Conservation (phyloP, 1,140 invertebrate species). For the Atta texana region DNA sequence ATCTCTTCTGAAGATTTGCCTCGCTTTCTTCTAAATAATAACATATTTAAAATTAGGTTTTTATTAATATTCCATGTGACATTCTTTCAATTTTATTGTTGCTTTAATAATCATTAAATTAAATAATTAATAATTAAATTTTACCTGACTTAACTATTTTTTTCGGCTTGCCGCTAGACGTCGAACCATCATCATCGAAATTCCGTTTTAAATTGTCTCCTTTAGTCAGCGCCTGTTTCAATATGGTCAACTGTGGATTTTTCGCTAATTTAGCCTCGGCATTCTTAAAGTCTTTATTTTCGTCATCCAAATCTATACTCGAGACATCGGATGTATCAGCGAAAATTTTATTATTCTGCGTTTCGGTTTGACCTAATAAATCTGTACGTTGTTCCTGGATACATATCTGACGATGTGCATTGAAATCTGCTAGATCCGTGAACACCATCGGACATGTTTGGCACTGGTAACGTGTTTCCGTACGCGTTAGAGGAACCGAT, state of each 20-base stretch:
- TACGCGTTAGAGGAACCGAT: constrained; percentile 65
- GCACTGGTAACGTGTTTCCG: constrained; percentile 82
- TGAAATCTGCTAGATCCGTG: constrained; percentile 82
- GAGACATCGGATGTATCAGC: constrained; percentile 81
- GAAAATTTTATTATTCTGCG: constrained; percentile 71
- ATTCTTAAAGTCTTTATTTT: constrained; percentile 81
- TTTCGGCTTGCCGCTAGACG: constrained; percentile 76
- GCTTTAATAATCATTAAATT: constrained; percentile 41
- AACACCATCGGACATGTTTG: constrained; percentile 83
- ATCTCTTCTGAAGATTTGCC: constrained; percentile 77
- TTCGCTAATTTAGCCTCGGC: constrained; percentile 85
- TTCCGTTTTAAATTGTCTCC: constrained; percentile 81
- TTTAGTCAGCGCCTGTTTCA: constrained; percentile 84
- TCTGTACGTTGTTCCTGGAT: constrained; percentile 71
- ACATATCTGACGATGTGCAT: constrained; percentile 83
- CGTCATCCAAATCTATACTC: constrained; percentile 81
- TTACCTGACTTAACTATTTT: constrained; percentile 77
- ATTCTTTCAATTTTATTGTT: not conserved
- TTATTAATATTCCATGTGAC: not conserved
- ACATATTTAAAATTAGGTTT: constrained; percentile 31
- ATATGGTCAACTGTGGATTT: constrained; percentile 84
- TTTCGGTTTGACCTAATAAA: constrained; percentile 59
- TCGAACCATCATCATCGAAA: constrained; percentile 76
- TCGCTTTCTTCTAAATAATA: constrained; percentile 63
- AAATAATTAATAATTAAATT: constrained; percentile 26